Evolutionary conservation across 2,797 vertebrate genomes (phyloP), one percentile per base, ranked within the genome.

Genomic region (Gouania willdenowi): DNA sequence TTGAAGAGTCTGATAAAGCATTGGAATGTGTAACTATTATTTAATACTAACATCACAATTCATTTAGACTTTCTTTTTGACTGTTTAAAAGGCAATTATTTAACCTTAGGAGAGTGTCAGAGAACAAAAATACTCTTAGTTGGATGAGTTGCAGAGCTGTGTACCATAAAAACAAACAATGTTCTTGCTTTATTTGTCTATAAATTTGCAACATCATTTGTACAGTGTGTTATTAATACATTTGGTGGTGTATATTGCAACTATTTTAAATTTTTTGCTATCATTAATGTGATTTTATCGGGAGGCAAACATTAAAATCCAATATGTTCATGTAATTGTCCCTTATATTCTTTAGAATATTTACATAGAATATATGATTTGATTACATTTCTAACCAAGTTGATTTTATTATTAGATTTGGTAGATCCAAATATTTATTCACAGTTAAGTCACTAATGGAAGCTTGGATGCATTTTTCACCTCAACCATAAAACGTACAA

Each of bases 1-100:
- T 70, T 74, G 75, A 81, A 82, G 66, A 69, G 71, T 57, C 54
- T 66, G 49, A 57, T 76, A 77, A 80, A 79, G 66, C 65, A 66
- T 74, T 76, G 73, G 64, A 79, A 79, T 59, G 68, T 54, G 59
- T 66, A 81, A 81, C 86, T 79, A 83, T 78, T 87, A 64, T 64
- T 56, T 37, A 41, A 29, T 59, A 76, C 83, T 76, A 77, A 83
- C 75, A 76, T 66, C 67, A 66, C 71, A 77, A 71, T 79, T 81
- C 64, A 81, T 83, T 77, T 67, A 37, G 32, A 31, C 11, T 67
- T 76, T 78, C 83, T 78, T n/a, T 79, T 74, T 68, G 59, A 46
- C 54, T 42, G 27, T 16, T n/a, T n/a, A n/a, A n/a, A n/a, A n/a
- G 58, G 42, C 52, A 55, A 70, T 66, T 59, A 23, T 57, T 81